phyloP scores from a whole-genome alignment of 2,113 vertebrate species.

The Myrmecobius fasciatus region DNA sequence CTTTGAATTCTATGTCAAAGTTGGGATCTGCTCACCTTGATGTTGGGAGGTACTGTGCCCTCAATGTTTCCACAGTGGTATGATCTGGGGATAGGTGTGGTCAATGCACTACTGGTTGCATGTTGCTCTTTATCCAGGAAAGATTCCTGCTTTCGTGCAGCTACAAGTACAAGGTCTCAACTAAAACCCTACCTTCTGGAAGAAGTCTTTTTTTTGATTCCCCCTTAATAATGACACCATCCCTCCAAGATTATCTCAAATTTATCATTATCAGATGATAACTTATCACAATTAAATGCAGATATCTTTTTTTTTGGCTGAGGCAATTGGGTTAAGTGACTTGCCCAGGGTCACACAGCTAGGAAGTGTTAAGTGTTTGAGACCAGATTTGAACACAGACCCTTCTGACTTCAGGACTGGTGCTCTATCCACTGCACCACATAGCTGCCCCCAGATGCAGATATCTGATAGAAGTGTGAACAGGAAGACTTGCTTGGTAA shows the following conservation, averaged over 20 bases:
- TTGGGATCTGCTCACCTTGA: no score
- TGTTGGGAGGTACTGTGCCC: neutral
- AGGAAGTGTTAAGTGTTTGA: no score
- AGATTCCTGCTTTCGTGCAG: no score
- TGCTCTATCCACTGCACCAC: no score
- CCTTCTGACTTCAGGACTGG: no score
- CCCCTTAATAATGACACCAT: neutral
- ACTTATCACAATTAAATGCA: neutral
- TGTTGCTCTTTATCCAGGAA: no score
- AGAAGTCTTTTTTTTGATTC: neutral
- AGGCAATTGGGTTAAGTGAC: no score
- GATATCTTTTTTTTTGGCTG: no score
- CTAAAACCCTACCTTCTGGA: neutral
- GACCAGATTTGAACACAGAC: no score
- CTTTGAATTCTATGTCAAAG: neutral
- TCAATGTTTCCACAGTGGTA: neutral
- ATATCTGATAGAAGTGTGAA: neutral
- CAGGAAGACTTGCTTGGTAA: neutral
- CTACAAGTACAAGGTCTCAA: neutral
- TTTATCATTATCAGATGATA: neutral
- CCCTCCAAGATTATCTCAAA: neutral
- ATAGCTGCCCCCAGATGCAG: no score
- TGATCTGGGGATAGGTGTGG: neutral
- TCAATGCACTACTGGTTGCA: no score
- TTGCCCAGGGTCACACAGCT: no score